A percentile compares a stretch with the other conserved stretches of the same genome.
Evolutionary conservation across 2,888 invertebrate species (phyloP).

Genomic region (Leptopilina myrica): DNA sequence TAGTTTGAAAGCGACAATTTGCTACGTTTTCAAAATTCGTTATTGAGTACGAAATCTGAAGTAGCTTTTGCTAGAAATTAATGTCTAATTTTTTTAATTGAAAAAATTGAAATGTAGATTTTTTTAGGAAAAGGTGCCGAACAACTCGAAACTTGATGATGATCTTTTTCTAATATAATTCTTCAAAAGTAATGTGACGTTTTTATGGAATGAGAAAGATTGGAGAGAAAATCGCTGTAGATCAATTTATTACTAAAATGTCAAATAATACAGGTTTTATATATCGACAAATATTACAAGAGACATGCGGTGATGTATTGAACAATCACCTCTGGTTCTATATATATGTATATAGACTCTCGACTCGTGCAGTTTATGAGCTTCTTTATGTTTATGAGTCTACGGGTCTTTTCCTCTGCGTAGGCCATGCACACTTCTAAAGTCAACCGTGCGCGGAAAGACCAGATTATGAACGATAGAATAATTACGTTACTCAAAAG

Average conservation of each 20-base stretch:
- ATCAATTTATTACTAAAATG: slow-evolving; percentile 15
- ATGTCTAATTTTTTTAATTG: too few species aligned
- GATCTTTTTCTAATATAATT: too few species aligned
- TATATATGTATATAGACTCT: slow-evolving; percentile 2
- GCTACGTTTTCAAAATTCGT: too few species aligned
- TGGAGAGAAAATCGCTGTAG: background rate
- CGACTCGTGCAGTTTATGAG: slow-evolving; percentile 36
- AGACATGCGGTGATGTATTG: slow-evolving; percentile 20
- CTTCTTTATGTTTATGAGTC: slow-evolving; percentile 41
- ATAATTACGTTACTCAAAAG: slow-evolving; percentile 38
- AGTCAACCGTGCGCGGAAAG: slow-evolving; percentile 34
- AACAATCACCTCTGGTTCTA: slow-evolving; percentile 19
- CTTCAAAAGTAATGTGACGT: background rate
- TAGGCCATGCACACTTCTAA: slow-evolving; percentile 36
- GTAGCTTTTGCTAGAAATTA: too few species aligned
- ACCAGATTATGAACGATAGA: slow-evolving; percentile 39
- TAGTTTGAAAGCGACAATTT: too few species aligned
- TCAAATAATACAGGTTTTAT: slow-evolving; percentile 1
- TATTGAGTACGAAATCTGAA: too few species aligned
- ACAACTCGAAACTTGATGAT: too few species aligned
- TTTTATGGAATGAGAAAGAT: slow-evolving; percentile 40
- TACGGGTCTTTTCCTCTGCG: slow-evolving; percentile 23
- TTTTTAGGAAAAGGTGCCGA: too few species aligned
- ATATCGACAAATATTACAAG: slow-evolving; percentile 34
- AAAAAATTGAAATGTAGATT: too few species aligned